These are phyloP conservation scores for Meganola albula DNA, from an alignment of 2,888 invertebrate species.

Conservation along the genomic window DNA sequence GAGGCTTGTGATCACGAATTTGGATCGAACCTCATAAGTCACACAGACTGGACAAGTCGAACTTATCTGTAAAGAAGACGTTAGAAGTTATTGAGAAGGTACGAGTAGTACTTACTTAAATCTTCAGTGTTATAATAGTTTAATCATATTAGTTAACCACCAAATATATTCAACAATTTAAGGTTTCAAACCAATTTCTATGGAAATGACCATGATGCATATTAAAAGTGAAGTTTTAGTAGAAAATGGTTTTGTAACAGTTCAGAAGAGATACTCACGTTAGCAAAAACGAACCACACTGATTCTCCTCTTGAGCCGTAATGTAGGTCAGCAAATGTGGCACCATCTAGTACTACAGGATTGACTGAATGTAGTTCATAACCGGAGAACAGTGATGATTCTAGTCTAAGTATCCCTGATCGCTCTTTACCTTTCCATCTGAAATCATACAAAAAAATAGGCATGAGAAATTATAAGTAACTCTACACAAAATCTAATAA, in stretches of 20 bases:
- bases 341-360: constrained; percentile 74
- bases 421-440: constrained; percentile 80
- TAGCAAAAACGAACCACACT: constrained; percentile 81
- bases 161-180: too few relatives aligned
- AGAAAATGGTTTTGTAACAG: too few relatives aligned
- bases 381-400: constrained; percentile 80
- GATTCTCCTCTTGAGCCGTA: constrained; percentile 79
- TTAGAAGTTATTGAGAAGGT: too few relatives aligned
- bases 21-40: constrained; percentile 78
- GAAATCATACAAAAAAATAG: constrained; percentile 16
- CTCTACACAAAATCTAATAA: too few relatives aligned
- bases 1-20: constrained; percentile 78
- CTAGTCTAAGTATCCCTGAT: constrained; percentile 79
- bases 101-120: too few relatives aligned
- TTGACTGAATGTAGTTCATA: constrained; percentile 78
- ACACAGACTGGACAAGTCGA: constrained; percentile 80
- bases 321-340: constrained; percentile 77
- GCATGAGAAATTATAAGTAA: not conserved
- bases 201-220: too few relatives aligned
- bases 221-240: too few relatives aligned
- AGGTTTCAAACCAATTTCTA: not conserved
- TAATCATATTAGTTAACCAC: too few relatives aligned
- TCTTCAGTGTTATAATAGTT: too few relatives aligned
- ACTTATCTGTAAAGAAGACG: constrained; percentile 69
- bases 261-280: too few relatives aligned